Evolutionary conservation across 2,797 vertebrate genomes (phyloP).

Genomic region (Dendrocincla fuliginosa): DNA sequence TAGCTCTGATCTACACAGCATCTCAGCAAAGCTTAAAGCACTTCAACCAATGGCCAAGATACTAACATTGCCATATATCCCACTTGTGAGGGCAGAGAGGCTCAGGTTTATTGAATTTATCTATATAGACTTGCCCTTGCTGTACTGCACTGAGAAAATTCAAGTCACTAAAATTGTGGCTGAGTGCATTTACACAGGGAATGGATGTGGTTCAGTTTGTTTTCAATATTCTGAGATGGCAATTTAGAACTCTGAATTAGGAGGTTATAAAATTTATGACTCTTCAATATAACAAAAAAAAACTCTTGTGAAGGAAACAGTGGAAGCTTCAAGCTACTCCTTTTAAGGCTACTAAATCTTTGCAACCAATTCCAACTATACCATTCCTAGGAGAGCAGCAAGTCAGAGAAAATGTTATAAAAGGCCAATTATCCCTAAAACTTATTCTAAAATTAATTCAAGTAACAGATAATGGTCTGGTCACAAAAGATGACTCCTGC

Average conservation of each 20-base stretch:
- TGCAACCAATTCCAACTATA: neutral
- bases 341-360: neutral
- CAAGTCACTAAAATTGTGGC: neutral
- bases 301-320: neutral
- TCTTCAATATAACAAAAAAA: neutral
- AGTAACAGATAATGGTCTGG: neutral
- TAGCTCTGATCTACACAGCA: neutral
- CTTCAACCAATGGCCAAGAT: neutral
- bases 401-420: neutral
- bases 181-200: neutral
- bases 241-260: neutral
- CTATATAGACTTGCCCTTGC: neutral
- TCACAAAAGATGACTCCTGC: neutral
- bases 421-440: neutral
- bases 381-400: neutral
- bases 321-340: neutral
- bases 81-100: neutral
- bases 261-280: neutral
- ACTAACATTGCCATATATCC: neutral
- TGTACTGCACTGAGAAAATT: neutral
- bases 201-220: neutral
- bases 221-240: neutral
- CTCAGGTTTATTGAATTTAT: neutral
- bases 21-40: neutral
- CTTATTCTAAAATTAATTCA: neutral